phyloP scores from a whole-genome alignment of 2,113 vertebrate species.

The Pyrgilauda ruficollis region DNA sequence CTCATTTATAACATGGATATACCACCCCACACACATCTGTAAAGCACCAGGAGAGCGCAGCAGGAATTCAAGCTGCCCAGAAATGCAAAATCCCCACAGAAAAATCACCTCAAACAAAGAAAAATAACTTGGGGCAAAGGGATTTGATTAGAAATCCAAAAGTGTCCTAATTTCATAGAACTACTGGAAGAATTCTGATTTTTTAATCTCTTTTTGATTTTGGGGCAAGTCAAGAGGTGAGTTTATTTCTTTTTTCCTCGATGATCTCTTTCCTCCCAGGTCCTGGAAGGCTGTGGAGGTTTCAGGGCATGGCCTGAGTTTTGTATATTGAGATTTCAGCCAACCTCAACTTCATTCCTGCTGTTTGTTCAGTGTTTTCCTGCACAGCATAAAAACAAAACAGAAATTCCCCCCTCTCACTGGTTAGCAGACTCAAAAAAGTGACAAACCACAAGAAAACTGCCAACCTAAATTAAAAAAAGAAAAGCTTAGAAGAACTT shows the following conservation, averaged over 20 bases:
- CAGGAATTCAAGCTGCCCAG: background rate
- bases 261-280: background rate
- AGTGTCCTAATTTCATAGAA: background rate
- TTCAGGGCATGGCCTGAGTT: background rate
- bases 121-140: background rate
- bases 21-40: background rate
- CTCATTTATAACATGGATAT: background rate
- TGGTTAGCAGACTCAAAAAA: too few relatives aligned
- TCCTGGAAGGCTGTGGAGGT: background rate
- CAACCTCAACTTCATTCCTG: too few relatives aligned
- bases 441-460: background rate
- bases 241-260: background rate
- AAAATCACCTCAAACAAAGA: background rate
- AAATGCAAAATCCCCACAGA: background rate
- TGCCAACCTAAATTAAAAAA: too few relatives aligned
- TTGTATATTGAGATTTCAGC: background rate
- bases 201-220: background rate
- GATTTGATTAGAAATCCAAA: background rate
- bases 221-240: background rate
- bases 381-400: background rate
- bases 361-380: background rate
- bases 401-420: background rate
- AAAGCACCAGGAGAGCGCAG: background rate
- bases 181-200: background rate
- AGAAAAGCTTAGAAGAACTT: background rate